Conservation (phyloP, 1,140 invertebrate species). For the Spodoptera frugiperda region DNA sequence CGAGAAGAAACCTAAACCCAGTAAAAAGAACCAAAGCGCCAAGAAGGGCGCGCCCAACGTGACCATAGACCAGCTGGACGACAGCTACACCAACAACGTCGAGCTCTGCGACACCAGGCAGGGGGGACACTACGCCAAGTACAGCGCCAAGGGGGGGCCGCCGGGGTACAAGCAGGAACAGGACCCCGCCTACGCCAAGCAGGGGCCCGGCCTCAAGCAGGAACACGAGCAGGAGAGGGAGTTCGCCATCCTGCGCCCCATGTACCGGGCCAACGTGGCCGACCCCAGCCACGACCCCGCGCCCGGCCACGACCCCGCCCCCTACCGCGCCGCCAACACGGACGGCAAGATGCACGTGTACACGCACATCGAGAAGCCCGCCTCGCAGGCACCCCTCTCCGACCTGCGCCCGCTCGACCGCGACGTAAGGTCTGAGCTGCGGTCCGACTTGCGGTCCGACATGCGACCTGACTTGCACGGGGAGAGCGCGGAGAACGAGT, state of each 20-base stretch:
- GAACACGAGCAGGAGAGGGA: constrained; percentile 61
- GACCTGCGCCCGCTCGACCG: constrained; percentile 67
- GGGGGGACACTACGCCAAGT: constrained; percentile 56
- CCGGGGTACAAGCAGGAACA: constrained; percentile 34
- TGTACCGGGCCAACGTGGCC: constrained; percentile 54
- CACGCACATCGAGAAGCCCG: constrained; percentile 72
- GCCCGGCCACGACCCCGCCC: constrained; percentile 49
- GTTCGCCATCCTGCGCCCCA: constrained; percentile 57
- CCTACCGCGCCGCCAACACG: constrained; percentile 64
- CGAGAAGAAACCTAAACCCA: constrained; percentile 63
- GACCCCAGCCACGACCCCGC: constrained; percentile 43
- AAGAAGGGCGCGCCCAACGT: constrained; percentile 73
- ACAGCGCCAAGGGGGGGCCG: constrained; percentile 59
- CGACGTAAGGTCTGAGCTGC: too few species aligned
- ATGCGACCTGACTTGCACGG: constrained; percentile 52
- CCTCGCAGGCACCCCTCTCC: constrained; percentile 56
- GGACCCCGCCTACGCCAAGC: constrained; percentile 12
- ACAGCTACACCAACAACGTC: constrained; percentile 58
- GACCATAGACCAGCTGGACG: constrained; percentile 63
- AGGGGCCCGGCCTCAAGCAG: constrained; percentile 42
- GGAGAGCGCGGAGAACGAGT: constrained; percentile 70
- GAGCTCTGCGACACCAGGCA: constrained; percentile 65
- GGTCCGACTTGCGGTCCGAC: too few species aligned
- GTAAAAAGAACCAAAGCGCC: constrained; percentile 55
- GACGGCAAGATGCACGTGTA: constrained; percentile 77